Conservation (phyloP, 1,140 invertebrate species). For the Spodoptera litura region DNA sequence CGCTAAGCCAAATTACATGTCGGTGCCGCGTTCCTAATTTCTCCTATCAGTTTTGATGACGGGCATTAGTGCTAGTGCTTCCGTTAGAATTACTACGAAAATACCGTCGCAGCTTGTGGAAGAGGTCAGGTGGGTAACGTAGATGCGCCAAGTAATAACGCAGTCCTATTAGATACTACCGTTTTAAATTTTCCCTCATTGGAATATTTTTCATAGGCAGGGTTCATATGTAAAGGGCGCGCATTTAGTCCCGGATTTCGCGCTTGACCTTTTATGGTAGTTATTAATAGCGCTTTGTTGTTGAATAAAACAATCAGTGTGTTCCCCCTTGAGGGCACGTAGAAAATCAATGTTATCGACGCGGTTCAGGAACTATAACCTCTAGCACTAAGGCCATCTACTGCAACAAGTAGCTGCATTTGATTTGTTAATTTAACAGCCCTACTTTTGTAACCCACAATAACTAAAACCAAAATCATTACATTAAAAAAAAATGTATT, state of each 20-base stretch:
- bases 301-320: conserved; percentile 78
- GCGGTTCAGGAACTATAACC: conserved; percentile 13
- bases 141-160: conserved; percentile 9
- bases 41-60: conserved; percentile 72
- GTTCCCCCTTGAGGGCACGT: conserved; percentile 58
- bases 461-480: neutral
- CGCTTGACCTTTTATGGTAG: conserved; percentile 78
- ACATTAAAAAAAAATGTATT: neutral
- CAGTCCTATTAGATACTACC: neutral
- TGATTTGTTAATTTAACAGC: neutral
- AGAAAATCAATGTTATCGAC: conserved; percentile 57
- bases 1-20: conserved; percentile 35
- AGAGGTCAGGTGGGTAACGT: conserved; percentile 71
- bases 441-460: neutral
- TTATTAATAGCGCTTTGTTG: conserved; percentile 76
- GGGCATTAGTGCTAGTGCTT: conserved; percentile 81
- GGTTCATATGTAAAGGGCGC: conserved; percentile 66
- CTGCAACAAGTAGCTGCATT: conserved; percentile 2
- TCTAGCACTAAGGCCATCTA: conserved; percentile 29
- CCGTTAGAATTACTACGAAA: conserved; percentile 79
- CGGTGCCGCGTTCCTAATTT: conserved; percentile 48
- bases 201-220: conserved; percentile 19
- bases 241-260: conserved; percentile 69
- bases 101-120: conserved; percentile 53
- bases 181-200: neutral